A percentile compares a stretch with the other conserved stretches of the same genome.
Conservation (phyloP, 2,888 invertebrate species). For the Steinernema hermaphroditum region DNA sequence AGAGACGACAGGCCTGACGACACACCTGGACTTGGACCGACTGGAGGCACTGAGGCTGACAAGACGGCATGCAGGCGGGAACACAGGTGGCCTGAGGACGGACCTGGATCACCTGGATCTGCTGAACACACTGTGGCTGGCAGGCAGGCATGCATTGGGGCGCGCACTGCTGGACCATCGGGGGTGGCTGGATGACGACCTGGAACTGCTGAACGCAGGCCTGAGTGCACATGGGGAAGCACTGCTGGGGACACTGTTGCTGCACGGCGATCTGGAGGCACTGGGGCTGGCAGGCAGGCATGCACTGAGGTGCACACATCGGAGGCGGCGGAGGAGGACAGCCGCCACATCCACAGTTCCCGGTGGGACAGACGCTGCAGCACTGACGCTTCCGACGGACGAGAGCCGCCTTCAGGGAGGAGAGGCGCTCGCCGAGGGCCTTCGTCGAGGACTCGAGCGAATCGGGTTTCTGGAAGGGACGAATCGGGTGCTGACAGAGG, state of each 20-base stretch:
- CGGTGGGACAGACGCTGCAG: slow-evolving; percentile 49
- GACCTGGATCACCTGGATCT: not conserved
- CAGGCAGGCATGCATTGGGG: slow-evolving; percentile 30
- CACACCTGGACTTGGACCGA: slow-evolving; percentile 29
- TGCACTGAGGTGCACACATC: slow-evolving; percentile 36
- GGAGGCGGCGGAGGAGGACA: slow-evolving; percentile 36
- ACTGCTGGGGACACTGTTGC: slow-evolving; percentile 31
- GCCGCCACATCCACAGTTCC: slow-evolving; percentile 49
- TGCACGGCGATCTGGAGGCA: slow-evolving; percentile 38
- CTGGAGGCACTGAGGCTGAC: slow-evolving; percentile 35
- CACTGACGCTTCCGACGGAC: slow-evolving; percentile 51
- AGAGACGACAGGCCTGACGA: not conserved
- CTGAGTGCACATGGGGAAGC: slow-evolving; percentile 32
- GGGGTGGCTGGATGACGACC: slow-evolving; percentile 20
- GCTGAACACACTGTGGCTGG: slow-evolving; percentile 11
- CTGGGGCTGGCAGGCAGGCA: slow-evolving; percentile 52
- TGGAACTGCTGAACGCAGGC: slow-evolving; percentile 35
- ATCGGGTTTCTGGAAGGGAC: not conserved
- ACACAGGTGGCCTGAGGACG: slow-evolving; percentile 40
- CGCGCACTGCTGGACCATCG: slow-evolving; percentile 17
- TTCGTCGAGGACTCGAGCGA: slow-evolving; percentile 4
- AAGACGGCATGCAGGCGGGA: slow-evolving; percentile 45
- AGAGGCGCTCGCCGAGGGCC: slow-evolving; percentile 19
- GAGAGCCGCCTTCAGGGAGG: not conserved
- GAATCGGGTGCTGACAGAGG: too few relatives aligned